Evolutionary conservation across 1,140 invertebrate genomes (phyloP).

Genomic region (Drosophila tsacasi): DNA sequence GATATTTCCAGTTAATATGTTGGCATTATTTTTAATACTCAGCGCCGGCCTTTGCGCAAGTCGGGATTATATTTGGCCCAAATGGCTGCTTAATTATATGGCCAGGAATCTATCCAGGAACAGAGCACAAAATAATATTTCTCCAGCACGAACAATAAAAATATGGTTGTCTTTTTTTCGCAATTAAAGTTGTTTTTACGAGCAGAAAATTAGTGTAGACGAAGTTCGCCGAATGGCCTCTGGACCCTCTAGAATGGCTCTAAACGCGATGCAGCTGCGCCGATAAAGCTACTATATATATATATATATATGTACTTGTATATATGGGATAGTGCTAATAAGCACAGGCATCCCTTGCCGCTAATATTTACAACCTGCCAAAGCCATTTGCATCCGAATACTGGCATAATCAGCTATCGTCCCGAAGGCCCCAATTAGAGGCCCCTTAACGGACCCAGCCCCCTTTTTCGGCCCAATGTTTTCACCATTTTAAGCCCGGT

Average conservation of each 20-base stretch:
- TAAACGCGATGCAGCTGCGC: conserved; percentile 34
- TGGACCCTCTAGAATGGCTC: conserved; percentile 26
- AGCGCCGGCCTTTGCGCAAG: conserved; percentile 28
- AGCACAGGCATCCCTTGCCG: conserved; percentile 3
- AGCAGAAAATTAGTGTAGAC: conserved; percentile 74
- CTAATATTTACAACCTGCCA: conserved; percentile 30
- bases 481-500: conserved; percentile 20
- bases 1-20: conserved; percentile 81
- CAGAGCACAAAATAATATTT: conserved; percentile 28
- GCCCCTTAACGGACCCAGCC: conserved; percentile 15
- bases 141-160: conserved; percentile 69
- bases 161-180: conserved; percentile 51
- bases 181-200: conserved; percentile 75
- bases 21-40: conserved; percentile 74
- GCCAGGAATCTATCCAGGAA: conserved; percentile 54
- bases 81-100: conserved; percentile 70
- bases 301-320: too few relatives aligned
- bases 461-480: conserved; percentile 18
- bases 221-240: conserved; percentile 31
- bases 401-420: conserved; percentile 65
- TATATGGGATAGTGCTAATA: conserved; percentile 20
- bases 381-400: conserved; percentile 45
- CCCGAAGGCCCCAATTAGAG: conserved; percentile 50
- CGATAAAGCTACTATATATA: conserved; percentile 14
- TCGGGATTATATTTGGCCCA: conserved; percentile 57